Evolutionary conservation across 2,888 invertebrate genomes (phyloP), one percentile per base, ranked within the genome.

Genomic region (Euphydryas editha): DNA sequence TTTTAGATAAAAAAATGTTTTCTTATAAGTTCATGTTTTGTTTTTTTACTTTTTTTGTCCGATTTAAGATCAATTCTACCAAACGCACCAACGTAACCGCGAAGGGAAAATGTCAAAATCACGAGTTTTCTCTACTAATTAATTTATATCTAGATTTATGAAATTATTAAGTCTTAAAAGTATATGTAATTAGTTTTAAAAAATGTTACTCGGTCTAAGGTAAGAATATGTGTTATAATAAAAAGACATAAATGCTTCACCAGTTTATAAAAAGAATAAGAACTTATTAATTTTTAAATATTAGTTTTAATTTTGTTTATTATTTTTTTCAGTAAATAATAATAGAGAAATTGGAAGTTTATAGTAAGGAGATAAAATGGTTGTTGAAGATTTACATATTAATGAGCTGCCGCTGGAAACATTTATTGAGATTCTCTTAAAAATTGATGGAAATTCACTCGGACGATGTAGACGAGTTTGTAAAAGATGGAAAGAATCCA

Each of bases 381-480:
- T 76, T 54, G 36, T 8, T 69, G 76, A 77, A 42, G 77, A 81
- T 55, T 59, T 67, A 36, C 49, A 68, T 39, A 72, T 79, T 63
- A 72, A 82, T 47, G 75, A 75, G 61, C 74, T 91, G 36, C 90
- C 90, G 2, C 39, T 86, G 18, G 90, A 91, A 77, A 81, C 82
- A n/a, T 80, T 90, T 18, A 70, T 84, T 21, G 86, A 88, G 75
- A 86, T 91, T 72, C 73, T 91, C 8, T 73, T 75, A 18, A 76
- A 80, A 66, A 77, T 80, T 1, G 85, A 90, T 60, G 90, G 90
- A 13, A 67, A 70, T 15, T 84, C 85, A 1, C 64, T 90, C 2
- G 86, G 84, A 30, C 79, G 73, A 68, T 88, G 87, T 70, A 80
- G 89, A 3, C 74, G 85, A 70, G 88, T 90, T 1, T 86, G 86